These are phyloP conservation scores for Pseudorhiza aurosa DNA, from an alignment of 30 jellyfish, hydroid and myxozoan species.

Conservation along the genomic window DNA sequence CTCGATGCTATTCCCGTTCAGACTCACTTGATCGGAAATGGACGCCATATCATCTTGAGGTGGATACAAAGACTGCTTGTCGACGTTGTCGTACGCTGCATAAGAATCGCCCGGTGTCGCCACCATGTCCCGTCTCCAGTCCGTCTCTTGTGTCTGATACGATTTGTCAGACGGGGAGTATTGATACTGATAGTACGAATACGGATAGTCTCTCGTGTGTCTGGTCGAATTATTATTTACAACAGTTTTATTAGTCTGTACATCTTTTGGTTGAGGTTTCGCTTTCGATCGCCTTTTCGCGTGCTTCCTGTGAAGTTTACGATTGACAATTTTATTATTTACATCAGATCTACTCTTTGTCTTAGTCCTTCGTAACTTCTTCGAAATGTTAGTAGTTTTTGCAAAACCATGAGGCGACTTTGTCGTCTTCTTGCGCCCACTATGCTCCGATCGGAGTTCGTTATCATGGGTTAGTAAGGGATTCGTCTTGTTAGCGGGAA, in stretches of 20 bases:
- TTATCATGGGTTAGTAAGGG: constrained; percentile 22
- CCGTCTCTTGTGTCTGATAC: constrained; percentile 68
- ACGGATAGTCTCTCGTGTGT: constrained; percentile 72
- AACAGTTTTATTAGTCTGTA: constrained; percentile 6
- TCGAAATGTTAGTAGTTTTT: constrained; percentile 19
- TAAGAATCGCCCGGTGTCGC: constrained; percentile 35
- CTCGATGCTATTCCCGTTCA: constrained; percentile 9
- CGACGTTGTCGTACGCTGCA: constrained; percentile 24
- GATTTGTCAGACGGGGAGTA: constrained; percentile 53
- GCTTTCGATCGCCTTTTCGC: constrained; percentile 65
- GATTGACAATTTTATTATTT: constrained; percentile 3
- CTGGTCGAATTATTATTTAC: constrained; percentile 43
- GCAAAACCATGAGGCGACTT: neutral
- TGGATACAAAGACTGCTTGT: constrained; percentile 20
- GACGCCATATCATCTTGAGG: constrained; percentile 31
- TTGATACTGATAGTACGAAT: constrained; percentile 56
- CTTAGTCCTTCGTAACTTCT: neutral
- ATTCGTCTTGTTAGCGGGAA: constrained; percentile 44
- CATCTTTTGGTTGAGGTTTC: constrained; percentile 1
- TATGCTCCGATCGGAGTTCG: constrained; percentile 4
- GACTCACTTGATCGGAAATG: neutral
- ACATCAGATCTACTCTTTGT: neutral
- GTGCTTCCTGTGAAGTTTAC: constrained; percentile 66
- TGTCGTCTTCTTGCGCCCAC: neutral
- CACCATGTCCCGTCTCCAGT: constrained; percentile 61